A percentile compares a stretch with the other conserved stretches of the same genome.
Conservation (phyloP, 2,797 vertebrate genomes). For the Cyprinodon diabolis region DNA sequence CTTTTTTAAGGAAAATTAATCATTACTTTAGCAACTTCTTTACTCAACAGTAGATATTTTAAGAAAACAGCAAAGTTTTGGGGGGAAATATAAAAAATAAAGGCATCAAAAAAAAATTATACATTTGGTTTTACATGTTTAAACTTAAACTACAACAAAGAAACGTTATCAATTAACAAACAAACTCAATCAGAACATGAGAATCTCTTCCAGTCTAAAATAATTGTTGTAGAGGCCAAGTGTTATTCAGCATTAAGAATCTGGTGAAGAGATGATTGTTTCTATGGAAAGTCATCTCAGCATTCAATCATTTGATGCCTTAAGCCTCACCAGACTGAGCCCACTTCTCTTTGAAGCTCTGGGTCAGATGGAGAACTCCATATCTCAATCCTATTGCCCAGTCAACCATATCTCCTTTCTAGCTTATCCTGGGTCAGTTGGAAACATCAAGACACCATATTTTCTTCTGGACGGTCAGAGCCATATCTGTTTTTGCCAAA, state of each 20-base stretch:
- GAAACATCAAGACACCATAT: conserved; percentile 78
- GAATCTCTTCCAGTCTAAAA: background rate
- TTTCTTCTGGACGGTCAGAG: conserved; percentile 72
- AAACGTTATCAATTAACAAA: background rate
- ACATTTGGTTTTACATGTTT: background rate
- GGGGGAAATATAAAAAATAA: background rate
- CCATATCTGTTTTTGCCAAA: conserved; percentile 74
- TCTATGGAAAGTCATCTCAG: conserved; percentile 67
- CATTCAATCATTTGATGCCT: conserved; percentile 62
- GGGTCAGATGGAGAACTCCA: conserved; percentile 67
- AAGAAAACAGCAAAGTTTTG: background rate
- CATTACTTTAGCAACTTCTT: background rate
- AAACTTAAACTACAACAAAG: background rate
- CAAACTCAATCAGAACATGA: background rate
- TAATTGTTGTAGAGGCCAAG: background rate
- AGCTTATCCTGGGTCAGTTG: conserved; percentile 75
- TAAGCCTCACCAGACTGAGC: conserved; percentile 58
- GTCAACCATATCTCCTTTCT: conserved; percentile 73
- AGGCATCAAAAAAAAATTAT: background rate
- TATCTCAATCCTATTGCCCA: conserved; percentile 76
- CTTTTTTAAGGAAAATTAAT: background rate
- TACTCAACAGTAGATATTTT: background rate
- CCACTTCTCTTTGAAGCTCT: conserved; percentile 67
- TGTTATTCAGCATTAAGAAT: background rate
- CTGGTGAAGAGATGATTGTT: conserved; percentile 26